These are phyloP conservation scores for Tridacna gigas DNA, from an alignment of 2,888 invertebrate species.

Conservation along the genomic window DNA sequence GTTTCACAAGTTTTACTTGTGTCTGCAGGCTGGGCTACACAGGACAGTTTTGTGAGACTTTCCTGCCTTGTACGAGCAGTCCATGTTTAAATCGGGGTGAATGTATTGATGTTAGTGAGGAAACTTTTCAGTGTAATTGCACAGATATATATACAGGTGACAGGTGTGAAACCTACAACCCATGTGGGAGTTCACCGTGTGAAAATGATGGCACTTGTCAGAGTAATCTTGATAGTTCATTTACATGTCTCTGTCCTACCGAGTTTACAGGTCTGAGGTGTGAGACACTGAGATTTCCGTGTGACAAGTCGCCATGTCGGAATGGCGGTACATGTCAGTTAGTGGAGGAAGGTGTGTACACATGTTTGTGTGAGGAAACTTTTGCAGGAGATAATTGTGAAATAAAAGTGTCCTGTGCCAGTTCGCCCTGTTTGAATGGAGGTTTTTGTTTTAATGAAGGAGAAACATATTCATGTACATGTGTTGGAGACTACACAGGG, in stretches of 20 bases:
- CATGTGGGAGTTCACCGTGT: constrained; percentile 69
- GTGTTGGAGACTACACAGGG: constrained; percentile 58
- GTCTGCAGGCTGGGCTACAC: constrained; percentile 63
- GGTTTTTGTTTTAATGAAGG: constrained; percentile 52
- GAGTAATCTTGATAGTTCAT: constrained; percentile 49
- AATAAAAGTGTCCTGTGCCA: constrained; percentile 58
- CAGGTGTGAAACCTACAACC: constrained; percentile 57
- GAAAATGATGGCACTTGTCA: constrained; percentile 64
- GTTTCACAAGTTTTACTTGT: constrained; percentile 59
- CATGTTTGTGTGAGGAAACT: constrained; percentile 61
- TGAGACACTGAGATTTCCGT: constrained; percentile 69
- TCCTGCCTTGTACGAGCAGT: constrained; percentile 66
- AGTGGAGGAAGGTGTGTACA: constrained; percentile 35
- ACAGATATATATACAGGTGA: constrained; percentile 66
- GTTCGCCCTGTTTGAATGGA: constrained; percentile 59
- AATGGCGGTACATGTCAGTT: constrained; percentile 70
- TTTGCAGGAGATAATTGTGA: constrained; percentile 68
- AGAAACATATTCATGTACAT: constrained; percentile 65
- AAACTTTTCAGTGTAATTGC: constrained; percentile 69
- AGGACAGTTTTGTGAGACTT: constrained; percentile 69
- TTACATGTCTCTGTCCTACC: constrained; percentile 58
- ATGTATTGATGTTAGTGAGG: constrained; percentile 77
- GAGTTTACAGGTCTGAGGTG: constrained; percentile 67
- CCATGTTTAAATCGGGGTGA: constrained; percentile 74
- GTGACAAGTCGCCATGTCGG: constrained; percentile 74